These are phyloP conservation scores for Platyrinchus mystaceus DNA, from an alignment of 2,797 vertebrate genomes.

Conservation along the genomic window DNA sequence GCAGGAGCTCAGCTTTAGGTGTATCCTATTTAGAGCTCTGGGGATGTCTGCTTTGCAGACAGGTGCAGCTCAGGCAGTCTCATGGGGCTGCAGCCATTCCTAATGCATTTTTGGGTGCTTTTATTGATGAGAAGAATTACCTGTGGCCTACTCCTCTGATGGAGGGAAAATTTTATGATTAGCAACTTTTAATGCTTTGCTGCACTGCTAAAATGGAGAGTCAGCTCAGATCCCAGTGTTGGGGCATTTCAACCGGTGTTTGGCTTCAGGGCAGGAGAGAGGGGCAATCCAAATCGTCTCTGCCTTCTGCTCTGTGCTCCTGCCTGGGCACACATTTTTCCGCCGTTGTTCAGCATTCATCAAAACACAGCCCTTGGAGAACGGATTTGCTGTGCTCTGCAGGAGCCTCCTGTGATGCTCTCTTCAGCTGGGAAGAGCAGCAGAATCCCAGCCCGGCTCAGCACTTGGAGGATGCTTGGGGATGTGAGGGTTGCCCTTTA, in stretches of 20 bases:
- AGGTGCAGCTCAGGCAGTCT: background rate
- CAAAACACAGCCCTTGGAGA: rapidly evolving
- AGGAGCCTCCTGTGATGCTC: background rate
- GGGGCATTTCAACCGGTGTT: rapidly evolving
- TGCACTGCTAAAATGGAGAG: background rate
- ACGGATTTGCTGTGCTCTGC: background rate
- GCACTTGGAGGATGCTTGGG: background rate
- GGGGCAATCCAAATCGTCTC: background rate
- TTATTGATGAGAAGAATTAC: background rate
- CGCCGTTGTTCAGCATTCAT: background rate
- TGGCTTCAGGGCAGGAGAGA: background rate
- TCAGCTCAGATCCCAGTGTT: background rate
- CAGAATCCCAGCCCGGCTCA: background rate
- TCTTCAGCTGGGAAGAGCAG: rapidly evolving
- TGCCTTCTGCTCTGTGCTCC: background rate
- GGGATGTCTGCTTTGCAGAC: background rate
- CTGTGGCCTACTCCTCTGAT: background rate
- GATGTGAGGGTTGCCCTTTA: slow-evolving; percentile 6
- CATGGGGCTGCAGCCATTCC: background rate
- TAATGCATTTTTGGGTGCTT: background rate
- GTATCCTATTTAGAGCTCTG: background rate
- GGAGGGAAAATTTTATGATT: background rate
- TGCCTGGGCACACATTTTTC: rapidly evolving
- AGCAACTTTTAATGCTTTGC: background rate
- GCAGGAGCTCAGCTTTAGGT: background rate